Evolutionary conservation across 2,113 vertebrate species (phyloP), one percentile per base, ranked within the genome.

Genomic region (Trichomycterus rosablanca): DNA sequence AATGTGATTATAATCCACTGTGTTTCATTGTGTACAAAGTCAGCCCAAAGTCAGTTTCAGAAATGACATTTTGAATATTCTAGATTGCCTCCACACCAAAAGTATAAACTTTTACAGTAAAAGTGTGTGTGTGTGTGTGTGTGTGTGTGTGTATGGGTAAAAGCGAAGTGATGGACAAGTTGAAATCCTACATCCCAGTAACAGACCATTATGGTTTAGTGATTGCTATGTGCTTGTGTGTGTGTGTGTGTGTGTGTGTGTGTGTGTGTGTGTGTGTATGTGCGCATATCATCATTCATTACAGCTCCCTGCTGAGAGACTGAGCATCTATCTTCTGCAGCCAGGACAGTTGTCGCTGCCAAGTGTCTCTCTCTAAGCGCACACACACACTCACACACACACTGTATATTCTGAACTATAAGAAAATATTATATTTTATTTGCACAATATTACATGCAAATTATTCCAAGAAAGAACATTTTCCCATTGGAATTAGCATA

Each of bases 301-400:
- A 63, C n/a, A 32, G 46, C 23, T 63, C 59, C 59, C 66, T 57
- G 67, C 59, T 63, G 59, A 69, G 59, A 63, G 59, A 57, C 37
- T 52, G 67, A 51, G 40, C 58, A 68, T 64, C 58, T 16, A 44
- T 69, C 53, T 69, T 57, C 45, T 56, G 30, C 46, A 37, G 26
- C 59, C 22, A 28, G n/a, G 54, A 44, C 43, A 32, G 56, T 52
- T 14, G 26, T 23, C 46, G 53, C 53, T 69, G 59, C 52, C 59
- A 64, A 64, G 58, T 49, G 20, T 57, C 26, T 43, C n/a, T n/a
- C n/a, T n/a, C n/a, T n/a, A n/a, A 5, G 15, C 34, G 6, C 44
- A 7, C 40, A 20, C 32, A 48, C 40, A 46, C 42, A 37, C 53
- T 35, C 50, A 53, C 37, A 23, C 18, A 51, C 65, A 26, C 28